These are phyloP conservation scores for Antedon bifida DNA, from an alignment of 35 echinoderm and acorn worm species.

Conservation along the genomic window DNA sequence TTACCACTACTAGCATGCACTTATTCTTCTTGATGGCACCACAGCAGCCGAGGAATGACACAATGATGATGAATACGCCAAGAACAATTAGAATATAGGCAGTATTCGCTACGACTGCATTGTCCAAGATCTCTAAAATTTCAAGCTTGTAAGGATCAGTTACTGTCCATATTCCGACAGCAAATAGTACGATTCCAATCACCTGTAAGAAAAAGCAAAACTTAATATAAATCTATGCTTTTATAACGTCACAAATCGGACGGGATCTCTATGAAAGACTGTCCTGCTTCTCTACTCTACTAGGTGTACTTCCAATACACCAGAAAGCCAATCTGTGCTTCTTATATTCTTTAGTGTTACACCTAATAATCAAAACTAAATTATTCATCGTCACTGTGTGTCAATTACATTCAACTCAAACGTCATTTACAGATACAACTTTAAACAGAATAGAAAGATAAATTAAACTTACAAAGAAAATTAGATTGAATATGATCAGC, in stretches of 20 bases:
- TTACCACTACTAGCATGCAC: conserved; percentile 43
- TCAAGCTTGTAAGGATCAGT: conserved; percentile 36
- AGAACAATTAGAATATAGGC: conserved; percentile 54
- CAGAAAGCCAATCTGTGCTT: too few relatives aligned
- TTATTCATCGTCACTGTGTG: too few relatives aligned
- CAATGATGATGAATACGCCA: conserved; percentile 46
- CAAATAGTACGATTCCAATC: conserved; percentile 38
- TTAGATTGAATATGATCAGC: conserved; percentile 56
- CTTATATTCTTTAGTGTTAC: too few relatives aligned
- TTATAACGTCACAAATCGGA: background rate
- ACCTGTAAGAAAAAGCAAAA: conserved; percentile 14
- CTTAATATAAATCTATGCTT: background rate
- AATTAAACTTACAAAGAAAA: conserved; percentile 80
- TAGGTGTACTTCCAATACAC: too few relatives aligned
- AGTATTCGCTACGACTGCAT: conserved; percentile 27
- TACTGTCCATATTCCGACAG: conserved; percentile 46
- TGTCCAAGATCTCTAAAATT: conserved; percentile 42
- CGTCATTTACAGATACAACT: too few relatives aligned
- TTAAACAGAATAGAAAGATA: too few relatives aligned
- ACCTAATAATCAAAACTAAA: too few relatives aligned
- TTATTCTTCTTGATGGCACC: conserved; percentile 46
- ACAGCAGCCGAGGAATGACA: conserved; percentile 33
- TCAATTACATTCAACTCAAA: too few relatives aligned
- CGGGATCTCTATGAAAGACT: background rate
- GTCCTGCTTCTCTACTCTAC: background rate